Percentiles rank a stretch among this genome's conserved stretches.
phyloP scores from a whole-genome alignment of 2,113 vertebrate genomes.

The Orcinus orca region DNA sequence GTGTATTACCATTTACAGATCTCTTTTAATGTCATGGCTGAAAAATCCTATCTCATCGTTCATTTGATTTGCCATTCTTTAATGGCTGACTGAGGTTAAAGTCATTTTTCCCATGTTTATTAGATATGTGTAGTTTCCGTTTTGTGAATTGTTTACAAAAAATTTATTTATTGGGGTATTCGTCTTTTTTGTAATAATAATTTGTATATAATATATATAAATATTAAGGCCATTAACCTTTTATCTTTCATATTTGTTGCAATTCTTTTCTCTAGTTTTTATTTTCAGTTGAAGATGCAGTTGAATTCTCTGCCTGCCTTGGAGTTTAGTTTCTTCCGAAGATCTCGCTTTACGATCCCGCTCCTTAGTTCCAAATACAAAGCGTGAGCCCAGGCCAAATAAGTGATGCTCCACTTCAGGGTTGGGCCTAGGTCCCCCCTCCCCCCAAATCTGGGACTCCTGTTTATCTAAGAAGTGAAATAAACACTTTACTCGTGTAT shows the following conservation, averaged over 20 bases:
- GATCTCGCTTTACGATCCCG: background rate
- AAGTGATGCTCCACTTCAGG: background rate
- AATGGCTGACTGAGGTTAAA: background rate
- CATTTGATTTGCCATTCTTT: background rate
- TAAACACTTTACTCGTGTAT: background rate
- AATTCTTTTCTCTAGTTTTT: background rate
- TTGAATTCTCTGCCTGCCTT: background rate
- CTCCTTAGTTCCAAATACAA: background rate
- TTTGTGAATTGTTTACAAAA: background rate
- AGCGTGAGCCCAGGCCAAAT: background rate
- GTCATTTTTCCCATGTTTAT: background rate
- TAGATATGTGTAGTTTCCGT: background rate
- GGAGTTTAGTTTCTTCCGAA: background rate
- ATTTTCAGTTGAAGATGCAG: background rate
- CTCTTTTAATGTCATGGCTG: background rate
- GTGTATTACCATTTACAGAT: background rate
- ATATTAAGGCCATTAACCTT: background rate
- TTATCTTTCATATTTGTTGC: background rate
- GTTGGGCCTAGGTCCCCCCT: background rate
- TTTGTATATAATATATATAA: background rate
- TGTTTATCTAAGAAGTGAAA: background rate
- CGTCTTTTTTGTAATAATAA: background rate
- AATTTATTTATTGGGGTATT: background rate
- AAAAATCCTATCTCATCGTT: background rate
- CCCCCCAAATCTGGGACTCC: background rate